These are phyloP conservation scores for Euspilapteryx auroguttella DNA, from an alignment of 2,888 invertebrate species.

Conservation along the genomic window DNA sequence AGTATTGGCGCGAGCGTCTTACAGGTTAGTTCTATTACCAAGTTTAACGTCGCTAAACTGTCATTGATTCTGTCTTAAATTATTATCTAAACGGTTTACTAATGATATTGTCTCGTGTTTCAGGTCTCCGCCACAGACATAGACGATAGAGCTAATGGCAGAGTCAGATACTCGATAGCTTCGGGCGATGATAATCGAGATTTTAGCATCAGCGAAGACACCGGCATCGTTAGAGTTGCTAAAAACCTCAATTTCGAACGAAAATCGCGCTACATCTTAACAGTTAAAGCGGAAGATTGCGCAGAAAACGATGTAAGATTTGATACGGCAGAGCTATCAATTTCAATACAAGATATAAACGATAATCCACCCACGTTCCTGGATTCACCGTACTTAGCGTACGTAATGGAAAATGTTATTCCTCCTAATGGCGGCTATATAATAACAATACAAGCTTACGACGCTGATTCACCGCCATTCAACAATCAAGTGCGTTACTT, in stretches of 20 bases:
- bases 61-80: too few relatives aligned
- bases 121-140: constrained; percentile 88
- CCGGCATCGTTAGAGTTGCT: constrained; percentile 87
- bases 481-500: constrained; percentile 90
- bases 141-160: constrained; percentile 87
- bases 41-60: neutral
- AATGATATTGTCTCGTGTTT: constrained; percentile 10
- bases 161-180: constrained; percentile 87
- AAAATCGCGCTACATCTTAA: constrained; percentile 79
- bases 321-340: constrained; percentile 80
- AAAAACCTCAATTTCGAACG: constrained; percentile 94
- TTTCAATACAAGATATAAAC: constrained; percentile 88
- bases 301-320: constrained; percentile 72
- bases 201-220: constrained; percentile 89
- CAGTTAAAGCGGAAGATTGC: constrained; percentile 87
- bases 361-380: constrained; percentile 92
- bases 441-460: constrained; percentile 82
- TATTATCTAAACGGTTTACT: too few relatives aligned
- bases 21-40: constrained; percentile 59
- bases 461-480: constrained; percentile 89
- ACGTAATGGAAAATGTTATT: constrained; percentile 90
- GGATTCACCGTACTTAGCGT: constrained; percentile 92
- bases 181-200: constrained; percentile 89
- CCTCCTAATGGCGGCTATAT: constrained; percentile 80
- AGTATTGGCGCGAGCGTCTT: constrained; percentile 89